Base-by-base conservation (phyloP, 1,140 invertebrate species). In the Pachyrhynchus sulphureomaculatus region DNA sequence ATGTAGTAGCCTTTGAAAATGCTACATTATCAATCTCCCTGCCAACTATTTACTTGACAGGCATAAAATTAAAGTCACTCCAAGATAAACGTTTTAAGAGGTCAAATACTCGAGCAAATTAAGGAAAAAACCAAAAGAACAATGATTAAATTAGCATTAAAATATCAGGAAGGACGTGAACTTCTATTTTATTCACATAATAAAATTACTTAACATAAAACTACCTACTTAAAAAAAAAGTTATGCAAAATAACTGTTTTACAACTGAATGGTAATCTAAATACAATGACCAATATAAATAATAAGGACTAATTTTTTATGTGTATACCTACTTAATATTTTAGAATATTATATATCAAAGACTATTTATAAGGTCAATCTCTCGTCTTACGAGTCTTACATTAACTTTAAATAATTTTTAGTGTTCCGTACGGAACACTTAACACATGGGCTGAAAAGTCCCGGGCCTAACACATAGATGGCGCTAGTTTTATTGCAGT, bases 81-180 rank as follows among this genome's bases (percentile, higher is more conserved):
- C 17, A 32, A 29, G 26, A 29, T 29, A 29, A 55, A 42, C 21
- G 18, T 21, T 9, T 20, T 6, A 42, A 45, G 42, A 56, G 53
- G 53, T 56, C 53, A 34, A 44, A 44, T 56, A 21, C 53, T 34
- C 3, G 18, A 56, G 20, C 29, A 39, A 56, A 29, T 29, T 29
- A 29, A 29, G 5, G 8, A 29, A n/a, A 29, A 56, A 56, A 44
- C 39, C 13, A 56, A 56, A 56, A 44, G 41, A 56, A 45, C 53
- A 45, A 45, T 44, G 53, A 45, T 44, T 56, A 56, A 45, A 45
- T 56, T 56, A 56, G 41, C 53, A 56, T 44, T 45, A 18, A 56
- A 56, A 56, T 56, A 41, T 45, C 53, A 56, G 41, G 53, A 56
- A 26, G 12, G 41, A 54, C 18, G 29, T 18, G 18, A 12, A 6